Conservation (phyloP, 1,140 invertebrate species). For the Cydia amplana region DNA sequence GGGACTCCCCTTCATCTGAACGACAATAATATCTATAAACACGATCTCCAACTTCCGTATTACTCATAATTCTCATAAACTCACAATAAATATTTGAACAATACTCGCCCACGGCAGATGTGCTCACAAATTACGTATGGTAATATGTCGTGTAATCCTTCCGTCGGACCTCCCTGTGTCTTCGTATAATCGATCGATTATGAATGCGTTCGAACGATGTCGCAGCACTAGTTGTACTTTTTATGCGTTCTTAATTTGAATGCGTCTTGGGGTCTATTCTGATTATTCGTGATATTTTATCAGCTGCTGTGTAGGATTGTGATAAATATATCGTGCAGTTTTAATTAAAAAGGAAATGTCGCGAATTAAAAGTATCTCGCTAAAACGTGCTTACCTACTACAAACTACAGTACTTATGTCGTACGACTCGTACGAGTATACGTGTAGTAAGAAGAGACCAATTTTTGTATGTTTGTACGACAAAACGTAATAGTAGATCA, state of each 20-base stretch:
- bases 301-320: background rate
- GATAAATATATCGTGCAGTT: too few relatives aligned
- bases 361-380: too few relatives aligned
- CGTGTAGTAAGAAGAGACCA: too few relatives aligned
- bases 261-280: conserved; percentile 19
- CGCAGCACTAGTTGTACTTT: conserved; percentile 38
- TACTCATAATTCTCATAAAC: conserved; percentile 42
- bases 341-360: too few relatives aligned
- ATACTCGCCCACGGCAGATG: conserved; percentile 58
- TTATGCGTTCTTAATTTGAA: conserved; percentile 26
- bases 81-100: conserved; percentile 51
- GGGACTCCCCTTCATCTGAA: conserved; percentile 34
- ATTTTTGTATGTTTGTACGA: too few relatives aligned
- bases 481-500: too few relatives aligned
- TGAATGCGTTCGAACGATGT: conserved; percentile 46
- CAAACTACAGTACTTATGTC: too few relatives aligned
- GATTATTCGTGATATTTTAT: background rate
- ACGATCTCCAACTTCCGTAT: conserved; percentile 49
- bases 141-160: conserved; percentile 60
- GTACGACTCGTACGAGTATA: too few relatives aligned
- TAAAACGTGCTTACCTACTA: too few relatives aligned
- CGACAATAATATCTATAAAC: conserved; percentile 46
- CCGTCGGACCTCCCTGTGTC: conserved; percentile 57
- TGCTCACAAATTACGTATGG: conserved; percentile 62
- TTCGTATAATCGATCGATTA: conserved; percentile 65